phyloP scores from a whole-genome alignment of 1,140 invertebrate species.

The Lasioglossum albipes region DNA sequence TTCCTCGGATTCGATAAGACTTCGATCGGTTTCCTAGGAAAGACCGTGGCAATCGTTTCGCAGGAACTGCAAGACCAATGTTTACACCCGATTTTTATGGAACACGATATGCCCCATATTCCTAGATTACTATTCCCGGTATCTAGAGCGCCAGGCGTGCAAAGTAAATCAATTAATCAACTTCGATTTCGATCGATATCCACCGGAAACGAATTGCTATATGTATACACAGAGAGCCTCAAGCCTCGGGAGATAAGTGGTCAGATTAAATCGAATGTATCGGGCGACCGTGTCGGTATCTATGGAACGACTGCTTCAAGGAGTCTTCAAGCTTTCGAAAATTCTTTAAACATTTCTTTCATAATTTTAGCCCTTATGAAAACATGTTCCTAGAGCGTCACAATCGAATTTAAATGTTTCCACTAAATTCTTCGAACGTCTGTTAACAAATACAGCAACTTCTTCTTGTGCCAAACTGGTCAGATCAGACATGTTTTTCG shows the following conservation, averaged over 20 bases:
- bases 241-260: not conserved
- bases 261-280: not conserved
- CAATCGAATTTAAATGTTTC: no score
- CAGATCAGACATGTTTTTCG: no score
- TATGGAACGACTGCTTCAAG: no score
- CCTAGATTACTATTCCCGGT: not conserved
- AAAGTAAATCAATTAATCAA: not conserved
- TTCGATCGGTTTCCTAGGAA: not conserved
- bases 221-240: not conserved
- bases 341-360: no score
- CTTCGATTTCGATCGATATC: not conserved
- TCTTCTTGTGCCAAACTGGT: no score
- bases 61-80: not conserved
- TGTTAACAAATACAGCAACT: no score
- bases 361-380: no score
- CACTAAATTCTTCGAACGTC: no score
- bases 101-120: not conserved
- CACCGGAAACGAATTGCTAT: not conserved
- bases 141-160: not conserved
- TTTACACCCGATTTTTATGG: not conserved
- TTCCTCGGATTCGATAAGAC: not conserved
- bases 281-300: not conserved
- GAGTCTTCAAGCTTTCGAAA: no score
- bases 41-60: not conserved
- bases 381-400: no score